A percentile compares a stretch with the other conserved stretches of the same genome.
These are phyloP conservation scores for Morbakka virulenta DNA, from an alignment of 30 jellyfish, hydroid and myxozoan genomes.

Conservation along the genomic window DNA sequence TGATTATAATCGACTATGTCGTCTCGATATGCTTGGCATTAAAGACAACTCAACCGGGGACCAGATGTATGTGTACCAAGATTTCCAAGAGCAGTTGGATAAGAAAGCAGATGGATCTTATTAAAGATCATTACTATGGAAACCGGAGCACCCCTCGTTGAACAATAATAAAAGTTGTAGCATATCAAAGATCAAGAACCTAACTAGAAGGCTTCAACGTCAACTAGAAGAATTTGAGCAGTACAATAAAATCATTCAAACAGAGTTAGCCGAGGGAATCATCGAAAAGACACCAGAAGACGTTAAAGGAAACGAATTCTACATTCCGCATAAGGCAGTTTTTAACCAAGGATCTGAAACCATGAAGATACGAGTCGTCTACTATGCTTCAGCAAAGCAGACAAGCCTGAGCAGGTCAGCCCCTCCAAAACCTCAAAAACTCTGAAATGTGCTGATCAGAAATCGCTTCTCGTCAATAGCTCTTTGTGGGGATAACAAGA, in stretches of 20 bases:
- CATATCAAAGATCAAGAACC: constrained; percentile 16
- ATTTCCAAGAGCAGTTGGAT: constrained; percentile 51
- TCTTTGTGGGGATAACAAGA: constrained; percentile 40
- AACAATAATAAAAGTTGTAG: constrained; percentile 41
- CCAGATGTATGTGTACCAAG: constrained; percentile 42
- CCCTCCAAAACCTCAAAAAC: constrained; percentile 33
- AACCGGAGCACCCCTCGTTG: constrained; percentile 13
- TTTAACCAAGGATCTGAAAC: constrained; percentile 29
- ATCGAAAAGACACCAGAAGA: constrained; percentile 19
- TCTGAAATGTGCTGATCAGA: constrained; percentile 35
- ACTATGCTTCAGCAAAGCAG: constrained; percentile 12
- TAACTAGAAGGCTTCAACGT: constrained; percentile 22
- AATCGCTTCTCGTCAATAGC: constrained; percentile 21
- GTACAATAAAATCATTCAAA: constrained; percentile 26
- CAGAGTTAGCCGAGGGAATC: constrained; percentile 20
- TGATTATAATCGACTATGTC: constrained; percentile 61
- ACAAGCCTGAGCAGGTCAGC: constrained; percentile 35
- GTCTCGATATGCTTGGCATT: constrained; percentile 54
- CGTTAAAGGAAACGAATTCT: constrained; percentile 8
- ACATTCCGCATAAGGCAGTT: too few relatives aligned
- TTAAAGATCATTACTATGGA: constrained; percentile 37
- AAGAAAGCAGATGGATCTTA: constrained; percentile 49
- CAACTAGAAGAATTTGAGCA: constrained; percentile 36
- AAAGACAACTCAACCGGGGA: constrained; percentile 70
- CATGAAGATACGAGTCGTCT: constrained; percentile 35